Evolutionary conservation across 2,113 vertebrate species (phyloP).

Genomic region (Enhydra lutris): DNA sequence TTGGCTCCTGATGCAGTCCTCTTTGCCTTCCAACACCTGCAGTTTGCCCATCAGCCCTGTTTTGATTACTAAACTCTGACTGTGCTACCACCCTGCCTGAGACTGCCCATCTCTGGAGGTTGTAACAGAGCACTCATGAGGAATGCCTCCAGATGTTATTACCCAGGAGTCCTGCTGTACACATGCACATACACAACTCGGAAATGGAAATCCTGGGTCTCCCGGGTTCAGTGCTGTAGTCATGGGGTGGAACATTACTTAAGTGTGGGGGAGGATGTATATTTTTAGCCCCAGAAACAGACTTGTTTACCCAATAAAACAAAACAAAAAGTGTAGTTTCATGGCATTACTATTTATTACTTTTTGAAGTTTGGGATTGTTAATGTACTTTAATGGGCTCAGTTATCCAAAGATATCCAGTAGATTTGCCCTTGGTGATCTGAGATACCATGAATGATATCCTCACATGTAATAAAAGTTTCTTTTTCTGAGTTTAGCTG

Average conservation of each 20-base stretch:
- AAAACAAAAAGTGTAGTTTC: neutral
- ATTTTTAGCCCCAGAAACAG: conserved; percentile 40
- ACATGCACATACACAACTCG: neutral
- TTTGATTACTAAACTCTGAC: conserved; percentile 60
- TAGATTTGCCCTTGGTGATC: neutral
- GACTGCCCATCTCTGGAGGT: neutral
- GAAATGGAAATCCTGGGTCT: conserved; percentile 47
- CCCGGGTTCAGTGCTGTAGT: neutral
- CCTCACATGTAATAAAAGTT: conserved; percentile 21
- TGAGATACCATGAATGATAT: neutral
- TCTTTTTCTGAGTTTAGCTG: conserved; percentile 62
- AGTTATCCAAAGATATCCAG: neutral
- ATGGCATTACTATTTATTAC: neutral
- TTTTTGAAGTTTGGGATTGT: neutral
- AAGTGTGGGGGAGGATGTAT: neutral
- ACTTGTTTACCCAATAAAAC: neutral
- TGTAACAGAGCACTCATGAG: neutral
- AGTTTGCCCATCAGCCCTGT: neutral
- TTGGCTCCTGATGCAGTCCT: conserved; percentile 87
- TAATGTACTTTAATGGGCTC: neutral
- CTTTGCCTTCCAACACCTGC: conserved; percentile 65
- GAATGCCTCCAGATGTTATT: neutral
- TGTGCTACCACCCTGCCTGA: neutral
- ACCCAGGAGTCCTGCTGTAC: conserved; percentile 3
- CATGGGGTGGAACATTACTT: neutral